Evolutionary conservation across 2,797 vertebrate species (phyloP).

Genomic region (Coilia nasus): DNA sequence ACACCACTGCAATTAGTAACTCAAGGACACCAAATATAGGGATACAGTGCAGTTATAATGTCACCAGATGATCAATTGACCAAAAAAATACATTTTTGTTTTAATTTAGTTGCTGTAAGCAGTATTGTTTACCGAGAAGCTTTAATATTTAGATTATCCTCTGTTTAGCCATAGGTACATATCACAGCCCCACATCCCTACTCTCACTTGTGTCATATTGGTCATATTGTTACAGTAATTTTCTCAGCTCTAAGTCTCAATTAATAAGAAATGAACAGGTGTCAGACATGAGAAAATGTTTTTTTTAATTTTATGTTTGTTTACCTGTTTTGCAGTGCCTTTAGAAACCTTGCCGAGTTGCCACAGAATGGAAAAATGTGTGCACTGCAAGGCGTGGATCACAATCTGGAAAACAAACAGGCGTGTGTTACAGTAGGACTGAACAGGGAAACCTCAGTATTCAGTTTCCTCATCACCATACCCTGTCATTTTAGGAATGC

Average conservation of each 20-base stretch:
- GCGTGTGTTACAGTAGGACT: background rate
- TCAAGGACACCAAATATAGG: background rate
- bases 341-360: conserved; percentile 86
- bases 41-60: background rate
- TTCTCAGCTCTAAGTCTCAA: no score
- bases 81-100: background rate
- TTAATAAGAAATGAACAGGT: background rate
- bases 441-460: background rate
- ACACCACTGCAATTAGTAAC: background rate
- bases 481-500: background rate
- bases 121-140: no score
- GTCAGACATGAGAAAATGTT: background rate
- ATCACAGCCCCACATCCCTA: no score
- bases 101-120: no score
- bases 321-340: conserved; percentile 83
- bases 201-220: no score
- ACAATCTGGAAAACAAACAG: conserved; percentile 75
- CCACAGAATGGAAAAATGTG: conserved; percentile 90
- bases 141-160: no score
- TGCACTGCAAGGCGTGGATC: conserved; percentile 88
- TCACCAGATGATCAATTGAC: background rate
- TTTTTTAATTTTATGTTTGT: background rate
- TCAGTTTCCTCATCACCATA: background rate
- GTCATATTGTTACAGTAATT: no score
- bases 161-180: no score